Conservation (phyloP, 1,140 invertebrate species). For the Gerris buenoi region DNA sequence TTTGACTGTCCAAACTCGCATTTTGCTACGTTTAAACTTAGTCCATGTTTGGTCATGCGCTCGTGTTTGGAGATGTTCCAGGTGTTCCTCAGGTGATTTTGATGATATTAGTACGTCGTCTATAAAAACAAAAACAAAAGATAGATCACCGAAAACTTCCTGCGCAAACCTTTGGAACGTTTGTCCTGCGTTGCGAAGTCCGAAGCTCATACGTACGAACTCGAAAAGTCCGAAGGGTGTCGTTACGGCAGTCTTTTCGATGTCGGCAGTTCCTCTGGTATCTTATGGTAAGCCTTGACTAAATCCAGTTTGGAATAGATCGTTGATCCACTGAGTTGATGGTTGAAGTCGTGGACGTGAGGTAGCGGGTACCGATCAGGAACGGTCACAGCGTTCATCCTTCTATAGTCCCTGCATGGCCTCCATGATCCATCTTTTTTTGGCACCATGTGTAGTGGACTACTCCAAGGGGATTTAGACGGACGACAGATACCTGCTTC, state of each 20-base stretch:
- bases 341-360: slow-evolving; percentile 22
- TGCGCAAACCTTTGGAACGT: slow-evolving; percentile 32
- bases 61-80: background rate
- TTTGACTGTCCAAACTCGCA: background rate
- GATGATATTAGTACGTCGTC: slow-evolving; percentile 33
- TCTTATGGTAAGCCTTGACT: slow-evolving; percentile 32
- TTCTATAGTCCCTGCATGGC: slow-evolving; percentile 33
- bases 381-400: slow-evolving; percentile 30
- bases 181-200: slow-evolving; percentile 29
- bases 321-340: slow-evolving; percentile 11
- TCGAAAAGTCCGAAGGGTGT: slow-evolving; percentile 29
- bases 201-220: no score
- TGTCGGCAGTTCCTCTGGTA: slow-evolving; percentile 25
- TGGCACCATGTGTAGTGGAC: slow-evolving; percentile 24
- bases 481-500: slow-evolving; percentile 20
- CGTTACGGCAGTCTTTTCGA: slow-evolving; percentile 28
- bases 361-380: slow-evolving; percentile 29
- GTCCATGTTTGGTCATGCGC: background rate
- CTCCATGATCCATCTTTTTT: slow-evolving; percentile 21
- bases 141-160: slow-evolving; percentile 24
- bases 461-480: slow-evolving; percentile 14
- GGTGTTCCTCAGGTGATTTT: background rate
- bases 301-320: slow-evolving; percentile 35
- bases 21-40: background rate
- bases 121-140: slow-evolving; percentile 27